Conservation (phyloP, 2,888 invertebrate species). For the Noctua janthina region DNA sequence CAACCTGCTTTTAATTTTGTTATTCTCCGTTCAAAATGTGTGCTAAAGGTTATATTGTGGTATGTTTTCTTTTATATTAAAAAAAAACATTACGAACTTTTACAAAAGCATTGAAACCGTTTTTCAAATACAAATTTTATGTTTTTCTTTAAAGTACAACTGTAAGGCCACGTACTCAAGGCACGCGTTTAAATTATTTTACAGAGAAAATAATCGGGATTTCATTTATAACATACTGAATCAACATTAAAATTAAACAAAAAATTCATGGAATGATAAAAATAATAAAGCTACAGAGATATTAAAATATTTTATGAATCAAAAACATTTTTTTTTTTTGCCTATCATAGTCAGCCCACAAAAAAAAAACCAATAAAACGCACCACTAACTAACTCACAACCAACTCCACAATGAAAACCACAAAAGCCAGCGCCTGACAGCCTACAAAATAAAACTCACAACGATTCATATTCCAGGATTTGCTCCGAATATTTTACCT, state of each 20-base stretch:
- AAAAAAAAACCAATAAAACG: conserved; percentile 8
- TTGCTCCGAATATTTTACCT: conserved; percentile 57
- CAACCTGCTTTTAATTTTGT: conserved; percentile 53
- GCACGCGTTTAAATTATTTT: neutral
- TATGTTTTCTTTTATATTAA: neutral
- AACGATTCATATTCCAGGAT: conserved; percentile 52
- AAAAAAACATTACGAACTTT: neutral
- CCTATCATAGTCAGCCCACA: neutral
- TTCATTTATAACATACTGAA: neutral
- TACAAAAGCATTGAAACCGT: neutral
- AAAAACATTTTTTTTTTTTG: neutral
- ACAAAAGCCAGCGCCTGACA: conserved; percentile 30
- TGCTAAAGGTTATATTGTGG: neutral
- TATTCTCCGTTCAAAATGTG: conserved; percentile 40
- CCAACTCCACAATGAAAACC: conserved; percentile 26
- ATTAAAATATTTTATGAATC: neutral
- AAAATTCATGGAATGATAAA: neutral
- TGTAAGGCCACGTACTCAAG: neutral
- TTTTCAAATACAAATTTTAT: neutral
- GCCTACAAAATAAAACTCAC: conserved; percentile 39
- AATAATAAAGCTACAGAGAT: neutral
- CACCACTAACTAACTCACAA: conserved; percentile 17
- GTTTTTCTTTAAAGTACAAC: neutral
- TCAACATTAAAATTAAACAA: neutral
- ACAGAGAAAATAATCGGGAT: neutral